phyloP scores from a whole-genome alignment of 1,140 invertebrate genomes.

The Lanistes nyassanus region DNA sequence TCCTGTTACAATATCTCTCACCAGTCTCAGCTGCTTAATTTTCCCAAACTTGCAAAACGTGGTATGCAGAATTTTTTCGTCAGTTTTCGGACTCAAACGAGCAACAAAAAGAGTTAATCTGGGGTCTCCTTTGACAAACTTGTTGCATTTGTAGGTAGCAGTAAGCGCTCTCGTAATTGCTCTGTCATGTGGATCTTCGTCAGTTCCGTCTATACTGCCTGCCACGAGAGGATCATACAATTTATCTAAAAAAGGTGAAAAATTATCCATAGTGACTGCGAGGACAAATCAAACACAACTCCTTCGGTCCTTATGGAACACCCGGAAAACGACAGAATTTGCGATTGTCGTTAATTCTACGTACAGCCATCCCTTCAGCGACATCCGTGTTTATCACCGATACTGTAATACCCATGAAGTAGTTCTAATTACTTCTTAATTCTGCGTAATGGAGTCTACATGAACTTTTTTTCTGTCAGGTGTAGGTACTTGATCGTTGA shows the following conservation, averaged over 20 bases:
- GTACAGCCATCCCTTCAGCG: background rate
- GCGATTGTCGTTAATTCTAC: background rate
- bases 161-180: conserved; percentile 79
- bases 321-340: background rate
- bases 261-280: conserved; percentile 25
- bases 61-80: conserved; percentile 68
- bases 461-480: too few species aligned
- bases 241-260: conserved; percentile 32
- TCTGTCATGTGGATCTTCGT: conserved; percentile 83
- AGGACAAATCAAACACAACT: background rate
- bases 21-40: conserved; percentile 76
- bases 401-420: too few species aligned
- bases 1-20: conserved; percentile 85
- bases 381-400: background rate
- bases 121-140: conserved; percentile 72
- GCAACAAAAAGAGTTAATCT: conserved; percentile 82
- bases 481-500: too few species aligned
- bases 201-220: conserved; percentile 87
- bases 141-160: conserved; percentile 75
- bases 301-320: background rate
- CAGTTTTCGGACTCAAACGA: conserved; percentile 79
- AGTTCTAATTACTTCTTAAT: too few species aligned
- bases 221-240: conserved; percentile 70
- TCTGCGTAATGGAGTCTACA: too few species aligned
- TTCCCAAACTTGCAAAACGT: conserved; percentile 65